These are phyloP conservation scores for Argyrosomus regius DNA, from an alignment of 2,797 vertebrate species.

Conservation along the genomic window DNA sequence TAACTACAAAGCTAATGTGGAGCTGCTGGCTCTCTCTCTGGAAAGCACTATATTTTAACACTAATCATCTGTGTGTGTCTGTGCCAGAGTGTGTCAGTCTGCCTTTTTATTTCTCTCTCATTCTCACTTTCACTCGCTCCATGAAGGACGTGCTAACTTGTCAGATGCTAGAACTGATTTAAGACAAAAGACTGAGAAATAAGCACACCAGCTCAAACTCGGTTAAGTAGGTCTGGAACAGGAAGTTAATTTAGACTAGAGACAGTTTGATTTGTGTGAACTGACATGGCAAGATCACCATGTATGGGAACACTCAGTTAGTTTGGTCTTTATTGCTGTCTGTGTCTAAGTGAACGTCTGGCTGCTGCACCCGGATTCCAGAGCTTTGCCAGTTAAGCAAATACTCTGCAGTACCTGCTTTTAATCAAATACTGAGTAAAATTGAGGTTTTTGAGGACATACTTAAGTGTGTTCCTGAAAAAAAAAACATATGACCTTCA, in stretches of 20 bases:
- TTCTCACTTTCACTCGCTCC: neutral
- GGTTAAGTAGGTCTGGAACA: neutral
- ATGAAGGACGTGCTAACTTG: neutral
- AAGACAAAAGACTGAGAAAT: neutral
- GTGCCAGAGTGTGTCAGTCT: neutral
- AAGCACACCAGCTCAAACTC: neutral
- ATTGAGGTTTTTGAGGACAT: neutral
- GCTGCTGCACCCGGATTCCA: constrained; percentile 50
- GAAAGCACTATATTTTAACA: constrained; percentile 1
- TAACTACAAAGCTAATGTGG: neutral
- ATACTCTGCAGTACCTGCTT: constrained; percentile 44
- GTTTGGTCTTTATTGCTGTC: constrained; percentile 19
- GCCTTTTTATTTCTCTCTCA: neutral
- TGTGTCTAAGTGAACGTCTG: constrained; percentile 45
- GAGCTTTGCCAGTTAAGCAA: constrained; percentile 36
- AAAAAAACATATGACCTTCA: too few species aligned
- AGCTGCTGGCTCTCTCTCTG: constrained; percentile 20
- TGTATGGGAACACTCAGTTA: constrained; percentile 58
- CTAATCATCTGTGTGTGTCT: constrained; percentile 12
- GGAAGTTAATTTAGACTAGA: neutral
- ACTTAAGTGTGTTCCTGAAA: neutral
- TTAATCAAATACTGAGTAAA: constrained; percentile 41
- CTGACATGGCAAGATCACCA: constrained; percentile 41
- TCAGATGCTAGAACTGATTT: neutral
- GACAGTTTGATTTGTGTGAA: constrained; percentile 32